phyloP scores from a whole-genome alignment of 1,140 invertebrate genomes.

The Drosophila willistoni region DNA sequence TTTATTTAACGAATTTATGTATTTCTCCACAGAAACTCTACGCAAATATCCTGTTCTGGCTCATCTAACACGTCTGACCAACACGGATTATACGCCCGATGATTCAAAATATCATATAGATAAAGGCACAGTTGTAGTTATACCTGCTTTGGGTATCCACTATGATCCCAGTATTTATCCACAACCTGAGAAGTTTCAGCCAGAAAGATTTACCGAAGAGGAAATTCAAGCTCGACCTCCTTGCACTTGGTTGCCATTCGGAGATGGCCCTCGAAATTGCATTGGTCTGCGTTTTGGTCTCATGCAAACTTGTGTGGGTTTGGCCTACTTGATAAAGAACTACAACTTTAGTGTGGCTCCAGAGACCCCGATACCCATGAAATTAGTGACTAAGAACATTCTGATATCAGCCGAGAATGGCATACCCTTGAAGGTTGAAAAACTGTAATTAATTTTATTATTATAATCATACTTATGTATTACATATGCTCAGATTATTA shows the following conservation, averaged over 20 bases:
- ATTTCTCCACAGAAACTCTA: constrained; percentile 84
- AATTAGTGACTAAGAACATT: constrained; percentile 33
- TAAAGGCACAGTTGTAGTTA: constrained; percentile 85
- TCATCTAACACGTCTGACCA: constrained; percentile 85
- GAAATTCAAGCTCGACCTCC: constrained; percentile 53
- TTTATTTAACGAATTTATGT: too few relatives aligned
- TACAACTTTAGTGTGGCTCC: constrained; percentile 59
- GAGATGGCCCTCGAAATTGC: constrained; percentile 69
- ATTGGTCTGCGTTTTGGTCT: constrained; percentile 86
- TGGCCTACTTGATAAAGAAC: constrained; percentile 78
- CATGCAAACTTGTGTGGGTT: constrained; percentile 86
- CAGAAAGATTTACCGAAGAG: constrained; percentile 85
- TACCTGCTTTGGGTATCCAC: constrained; percentile 86
- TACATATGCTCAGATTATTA: not conserved
- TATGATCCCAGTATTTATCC: constrained; percentile 83
- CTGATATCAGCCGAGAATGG: constrained; percentile 56
- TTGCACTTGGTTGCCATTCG: constrained; percentile 66
- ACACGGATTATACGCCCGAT: constrained; percentile 85
- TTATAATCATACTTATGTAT: too few relatives aligned
- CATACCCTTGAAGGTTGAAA: constrained; percentile 56
- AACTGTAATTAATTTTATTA: constrained; percentile 30
- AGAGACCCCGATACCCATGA: constrained; percentile 51
- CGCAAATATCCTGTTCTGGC: constrained; percentile 87
- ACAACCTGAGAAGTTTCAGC: constrained; percentile 84
- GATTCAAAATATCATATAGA: constrained; percentile 85